These are phyloP conservation scores for Sisyra terminalis DNA, from an alignment of 2,888 invertebrate genomes.

Conservation along the genomic window DNA sequence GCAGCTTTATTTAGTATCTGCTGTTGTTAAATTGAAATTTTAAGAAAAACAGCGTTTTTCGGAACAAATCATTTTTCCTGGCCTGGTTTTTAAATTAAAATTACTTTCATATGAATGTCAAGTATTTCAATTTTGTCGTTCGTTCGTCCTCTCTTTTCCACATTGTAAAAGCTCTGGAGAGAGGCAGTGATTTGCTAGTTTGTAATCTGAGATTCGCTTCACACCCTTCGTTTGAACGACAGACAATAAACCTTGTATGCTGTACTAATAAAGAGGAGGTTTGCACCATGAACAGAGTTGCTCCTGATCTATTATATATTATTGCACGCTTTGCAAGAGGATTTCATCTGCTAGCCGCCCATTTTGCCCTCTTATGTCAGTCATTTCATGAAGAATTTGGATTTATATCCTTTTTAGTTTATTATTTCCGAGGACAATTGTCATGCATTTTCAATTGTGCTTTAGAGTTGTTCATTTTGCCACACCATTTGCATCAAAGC, in stretches of 20 bases:
- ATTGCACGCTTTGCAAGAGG: background rate
- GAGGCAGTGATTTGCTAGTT: constrained; percentile 12
- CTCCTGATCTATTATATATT: constrained; percentile 1
- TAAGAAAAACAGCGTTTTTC: background rate
- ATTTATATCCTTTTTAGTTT: no score
- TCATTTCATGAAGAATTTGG: no score
- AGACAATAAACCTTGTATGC: background rate
- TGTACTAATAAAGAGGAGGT: constrained; percentile 1
- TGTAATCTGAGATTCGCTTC: constrained; percentile 12
- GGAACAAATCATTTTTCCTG: constrained; percentile 6
- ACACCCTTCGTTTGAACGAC: constrained; percentile 8
- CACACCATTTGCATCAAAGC: no score
- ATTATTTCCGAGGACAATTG: no score
- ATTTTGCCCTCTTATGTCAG: no score
- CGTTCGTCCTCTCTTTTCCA: no score
- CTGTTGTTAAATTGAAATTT: background rate
- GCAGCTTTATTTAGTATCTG: background rate
- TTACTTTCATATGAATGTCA: no score
- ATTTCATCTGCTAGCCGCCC: no score
- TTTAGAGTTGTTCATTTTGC: no score
- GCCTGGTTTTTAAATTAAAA: constrained; percentile 4
- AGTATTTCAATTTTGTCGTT: no score
- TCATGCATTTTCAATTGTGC: no score
- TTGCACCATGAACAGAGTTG: constrained; percentile 1
- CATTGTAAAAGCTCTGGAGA: no score